Evolutionary conservation across 2,888 invertebrate genomes (phyloP).

Genomic region (Antheraea yamamai): DNA sequence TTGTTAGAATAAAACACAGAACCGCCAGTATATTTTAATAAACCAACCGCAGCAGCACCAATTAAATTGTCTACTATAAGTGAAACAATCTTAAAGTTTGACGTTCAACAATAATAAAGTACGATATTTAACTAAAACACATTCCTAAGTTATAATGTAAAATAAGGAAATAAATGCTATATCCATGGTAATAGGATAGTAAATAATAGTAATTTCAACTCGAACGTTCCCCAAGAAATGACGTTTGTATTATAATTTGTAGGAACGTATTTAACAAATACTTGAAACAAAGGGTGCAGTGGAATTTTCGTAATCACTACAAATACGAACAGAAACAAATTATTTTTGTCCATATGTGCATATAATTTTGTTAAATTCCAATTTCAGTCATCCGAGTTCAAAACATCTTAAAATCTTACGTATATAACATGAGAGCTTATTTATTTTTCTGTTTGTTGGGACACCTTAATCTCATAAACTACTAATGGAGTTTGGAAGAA

Average conservation of each 20-base stretch:
- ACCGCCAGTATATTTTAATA: neutral
- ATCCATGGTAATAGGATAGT: constrained; percentile 42
- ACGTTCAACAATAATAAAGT: constrained; percentile 27
- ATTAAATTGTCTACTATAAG: constrained; percentile 18
- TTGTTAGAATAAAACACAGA: neutral
- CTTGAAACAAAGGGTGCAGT: neutral
- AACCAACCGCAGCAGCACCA: neutral
- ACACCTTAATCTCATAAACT: no score
- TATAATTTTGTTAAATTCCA: no score
- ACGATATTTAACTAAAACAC: constrained; percentile 30
- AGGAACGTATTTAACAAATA: constrained; percentile 1
- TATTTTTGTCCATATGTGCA: neutral
- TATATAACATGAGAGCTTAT: no score
- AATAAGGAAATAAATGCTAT: constrained; percentile 38
- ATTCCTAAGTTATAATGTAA: constrained; percentile 30
- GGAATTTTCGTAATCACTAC: constrained; percentile 1
- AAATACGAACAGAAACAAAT: neutral
- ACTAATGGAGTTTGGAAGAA: no score
- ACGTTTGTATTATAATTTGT: constrained; percentile 25
- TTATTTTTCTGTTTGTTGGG: no score
- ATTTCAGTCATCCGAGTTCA: no score
- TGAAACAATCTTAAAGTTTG: constrained; percentile 19
- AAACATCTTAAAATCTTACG: no score
- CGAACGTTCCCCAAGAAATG: constrained; percentile 39
- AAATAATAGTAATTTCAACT: constrained; percentile 45